These are phyloP conservation scores for Dinoponera quadriceps DNA, from an alignment of 1,140 invertebrate species.

Conservation along the genomic window DNA sequence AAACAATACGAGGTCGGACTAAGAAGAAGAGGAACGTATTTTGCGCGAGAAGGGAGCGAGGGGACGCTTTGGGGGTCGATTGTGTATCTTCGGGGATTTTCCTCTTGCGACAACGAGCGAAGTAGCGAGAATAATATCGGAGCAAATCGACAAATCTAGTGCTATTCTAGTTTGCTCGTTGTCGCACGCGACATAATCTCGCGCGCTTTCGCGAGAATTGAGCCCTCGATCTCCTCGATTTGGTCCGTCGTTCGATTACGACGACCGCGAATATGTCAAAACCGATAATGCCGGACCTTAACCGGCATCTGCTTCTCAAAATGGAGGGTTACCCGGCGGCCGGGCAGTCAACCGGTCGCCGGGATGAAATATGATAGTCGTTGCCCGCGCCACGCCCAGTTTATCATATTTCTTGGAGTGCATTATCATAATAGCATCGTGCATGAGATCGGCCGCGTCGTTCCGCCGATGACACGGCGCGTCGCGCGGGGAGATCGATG, in stretches of 20 bases:
- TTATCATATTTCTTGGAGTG: constrained; percentile 81
- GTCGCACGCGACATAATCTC: too few species aligned
- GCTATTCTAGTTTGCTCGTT: too few species aligned
- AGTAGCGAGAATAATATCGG: too few species aligned
- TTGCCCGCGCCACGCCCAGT: constrained; percentile 69
- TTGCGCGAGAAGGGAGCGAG: too few species aligned
- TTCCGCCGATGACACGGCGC: constrained; percentile 61
- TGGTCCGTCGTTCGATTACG: background rate
- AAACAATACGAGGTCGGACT: too few species aligned
- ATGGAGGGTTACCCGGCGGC: background rate
- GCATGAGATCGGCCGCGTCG: constrained; percentile 67
- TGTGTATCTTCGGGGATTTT: too few species aligned
- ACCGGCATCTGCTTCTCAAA: constrained; percentile 5
- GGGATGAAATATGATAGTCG: constrained; percentile 81
- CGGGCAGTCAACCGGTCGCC: constrained; percentile 61
- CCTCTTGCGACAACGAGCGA: too few species aligned
- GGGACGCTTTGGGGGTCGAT: too few species aligned
- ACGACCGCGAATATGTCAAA: constrained; percentile 12
- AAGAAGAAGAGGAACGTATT: too few species aligned
- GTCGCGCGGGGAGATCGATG: constrained; percentile 67
- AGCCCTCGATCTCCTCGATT: background rate
- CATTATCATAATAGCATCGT: constrained; percentile 80
- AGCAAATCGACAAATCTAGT: too few species aligned
- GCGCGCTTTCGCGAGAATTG: too few species aligned
- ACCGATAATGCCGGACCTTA: constrained; percentile 8